These are phyloP conservation scores for Cyrtonyx montezumae DNA, from an alignment of 2,113 vertebrate species.

Conservation along the genomic window DNA sequence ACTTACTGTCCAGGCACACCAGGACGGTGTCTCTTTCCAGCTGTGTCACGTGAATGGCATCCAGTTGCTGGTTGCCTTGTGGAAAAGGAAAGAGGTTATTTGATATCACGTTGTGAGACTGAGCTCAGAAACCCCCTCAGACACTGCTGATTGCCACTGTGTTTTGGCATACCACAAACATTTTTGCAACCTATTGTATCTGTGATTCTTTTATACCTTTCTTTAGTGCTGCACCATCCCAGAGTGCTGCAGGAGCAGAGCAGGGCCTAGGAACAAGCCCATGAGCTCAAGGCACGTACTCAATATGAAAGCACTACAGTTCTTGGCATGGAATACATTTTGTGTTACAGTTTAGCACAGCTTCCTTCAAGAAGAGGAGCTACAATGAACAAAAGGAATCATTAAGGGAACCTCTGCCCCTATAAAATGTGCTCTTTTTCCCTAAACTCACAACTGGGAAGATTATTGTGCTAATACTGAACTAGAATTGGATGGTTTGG, in stretches of 20 bases:
- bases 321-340: not conserved
- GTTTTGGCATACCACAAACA: fast-evolving
- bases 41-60: slow-evolving; percentile 96
- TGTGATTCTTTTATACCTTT: not conserved
- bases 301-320: not conserved
- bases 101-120: not conserved
- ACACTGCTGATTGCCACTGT: not conserved
- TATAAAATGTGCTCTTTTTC: not conserved
- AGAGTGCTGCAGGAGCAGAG: not conserved
- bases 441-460: slow-evolving; percentile 5
- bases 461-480: not conserved
- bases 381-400: not conserved
- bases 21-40: slow-evolving; percentile 97
- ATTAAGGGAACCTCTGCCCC: not conserved
- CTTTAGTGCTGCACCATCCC: not conserved
- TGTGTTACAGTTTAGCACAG: not conserved
- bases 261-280: not conserved
- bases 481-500: not conserved
- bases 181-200: not conserved
- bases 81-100: not conserved
- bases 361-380: not conserved
- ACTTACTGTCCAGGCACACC: slow-evolving; percentile 98
- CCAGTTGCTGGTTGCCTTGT: slow-evolving; percentile 89
- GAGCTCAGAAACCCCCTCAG: not conserved
- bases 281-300: not conserved